Conservation (phyloP, 2,113 vertebrate species). For the Numenius arquata region DNA sequence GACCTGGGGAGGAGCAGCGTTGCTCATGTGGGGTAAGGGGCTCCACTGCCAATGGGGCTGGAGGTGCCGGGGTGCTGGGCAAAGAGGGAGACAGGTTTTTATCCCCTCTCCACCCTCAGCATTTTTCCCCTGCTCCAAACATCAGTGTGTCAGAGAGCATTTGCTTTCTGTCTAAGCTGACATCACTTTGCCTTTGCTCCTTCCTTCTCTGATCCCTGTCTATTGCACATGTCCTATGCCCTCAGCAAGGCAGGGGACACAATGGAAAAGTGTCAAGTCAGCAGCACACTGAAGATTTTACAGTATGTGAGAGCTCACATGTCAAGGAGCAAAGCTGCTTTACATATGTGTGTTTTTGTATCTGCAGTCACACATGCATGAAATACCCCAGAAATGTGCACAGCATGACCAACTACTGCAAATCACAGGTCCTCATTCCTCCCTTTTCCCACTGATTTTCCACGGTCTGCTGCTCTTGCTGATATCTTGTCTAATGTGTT, state of each 20-base stretch:
- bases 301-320: rapidly evolving
- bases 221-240: background rate
- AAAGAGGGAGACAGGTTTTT: background rate
- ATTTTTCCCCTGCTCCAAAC: background rate
- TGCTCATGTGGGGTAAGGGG: background rate
- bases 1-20: rapidly evolving
- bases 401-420: background rate
- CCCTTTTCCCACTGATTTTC: background rate
- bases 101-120: background rate
- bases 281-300: background rate
- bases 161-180: background rate
- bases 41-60: background rate
- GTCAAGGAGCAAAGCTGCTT: background rate
- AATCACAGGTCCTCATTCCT: background rate
- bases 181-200: background rate
- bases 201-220: background rate
- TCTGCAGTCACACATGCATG: constrained; percentile 13
- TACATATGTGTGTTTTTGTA: background rate
- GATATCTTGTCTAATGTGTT: background rate
- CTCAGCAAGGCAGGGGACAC: background rate
- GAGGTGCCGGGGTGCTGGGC: background rate
- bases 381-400: background rate
- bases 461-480: background rate
- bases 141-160: background rate
- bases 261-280: background rate